Percentiles rank a stretch among this genome's conserved stretches.
These are phyloP conservation scores for Hedychridium roseum DNA, from an alignment of 2,888 invertebrate species.

Conservation along the genomic window DNA sequence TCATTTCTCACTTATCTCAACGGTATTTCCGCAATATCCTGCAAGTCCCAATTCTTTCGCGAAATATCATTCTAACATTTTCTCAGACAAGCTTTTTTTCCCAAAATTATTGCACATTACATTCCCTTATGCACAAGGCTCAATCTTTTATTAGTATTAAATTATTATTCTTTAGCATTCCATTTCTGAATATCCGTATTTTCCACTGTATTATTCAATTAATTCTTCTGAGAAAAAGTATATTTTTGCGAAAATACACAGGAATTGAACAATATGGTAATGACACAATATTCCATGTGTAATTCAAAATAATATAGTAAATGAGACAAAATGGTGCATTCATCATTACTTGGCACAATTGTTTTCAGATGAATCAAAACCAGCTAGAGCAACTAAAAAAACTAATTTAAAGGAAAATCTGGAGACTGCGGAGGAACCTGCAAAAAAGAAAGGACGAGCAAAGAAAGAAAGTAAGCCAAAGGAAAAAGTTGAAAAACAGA, in stretches of 20 bases:
- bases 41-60: too few relatives aligned
- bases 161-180: not conserved
- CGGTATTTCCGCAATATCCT: too few relatives aligned
- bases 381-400: slow-evolving; percentile 24
- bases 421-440: slow-evolving; percentile 3
- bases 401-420: not conserved
- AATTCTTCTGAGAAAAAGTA: not conserved
- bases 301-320: not conserved
- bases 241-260: too few relatives aligned
- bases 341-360: not conserved
- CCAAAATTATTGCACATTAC: too few relatives aligned
- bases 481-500: slow-evolving; percentile 13
- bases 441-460: slow-evolving; percentile 18
- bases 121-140: too few relatives aligned
- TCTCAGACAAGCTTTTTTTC: too few relatives aligned
- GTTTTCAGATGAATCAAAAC: slow-evolving; percentile 23
- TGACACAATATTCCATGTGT: not conserved
- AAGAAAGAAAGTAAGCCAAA: slow-evolving; percentile 21
- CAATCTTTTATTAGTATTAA: too few relatives aligned
- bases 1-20: too few relatives aligned
- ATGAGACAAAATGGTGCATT: not conserved
- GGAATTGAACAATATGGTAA: not conserved
- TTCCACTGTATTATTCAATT: not conserved
- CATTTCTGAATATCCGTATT: not conserved
- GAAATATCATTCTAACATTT: too few relatives aligned